Evolutionary conservation across 2,113 vertebrate genomes (phyloP).

Genomic region (Nannospalax galili): DNA sequence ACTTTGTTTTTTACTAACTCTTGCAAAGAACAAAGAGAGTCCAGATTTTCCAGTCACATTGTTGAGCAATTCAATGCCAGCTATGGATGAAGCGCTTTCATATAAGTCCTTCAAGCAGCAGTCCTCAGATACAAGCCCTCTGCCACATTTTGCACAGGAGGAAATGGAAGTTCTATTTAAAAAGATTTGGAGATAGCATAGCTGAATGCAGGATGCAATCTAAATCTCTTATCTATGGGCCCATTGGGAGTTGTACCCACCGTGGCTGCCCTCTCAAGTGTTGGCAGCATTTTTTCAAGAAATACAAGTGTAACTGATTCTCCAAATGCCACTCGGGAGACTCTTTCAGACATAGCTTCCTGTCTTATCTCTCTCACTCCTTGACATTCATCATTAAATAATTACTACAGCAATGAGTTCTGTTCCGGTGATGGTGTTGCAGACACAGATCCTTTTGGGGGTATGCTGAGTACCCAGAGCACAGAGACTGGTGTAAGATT

Average conservation of each 20-base stretch:
- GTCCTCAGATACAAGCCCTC: background rate
- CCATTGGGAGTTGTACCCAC: background rate
- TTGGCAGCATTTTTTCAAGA: background rate
- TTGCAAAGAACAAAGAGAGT: background rate
- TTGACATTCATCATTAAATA: conserved; percentile 16
- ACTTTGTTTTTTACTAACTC: background rate
- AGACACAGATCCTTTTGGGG: background rate
- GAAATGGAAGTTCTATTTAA: background rate
- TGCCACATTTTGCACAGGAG: background rate
- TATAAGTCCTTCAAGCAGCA: background rate
- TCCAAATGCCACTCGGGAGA: background rate
- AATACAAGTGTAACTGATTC: background rate
- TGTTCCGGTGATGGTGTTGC: background rate
- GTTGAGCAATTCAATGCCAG: background rate
- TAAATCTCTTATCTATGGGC: background rate
- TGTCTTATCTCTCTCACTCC: background rate
- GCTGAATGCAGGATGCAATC: background rate
- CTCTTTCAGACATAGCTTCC: background rate
- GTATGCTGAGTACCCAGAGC: background rate
- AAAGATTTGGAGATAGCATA: background rate
- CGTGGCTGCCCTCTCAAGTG: background rate
- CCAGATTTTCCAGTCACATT: background rate
- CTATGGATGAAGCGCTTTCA: background rate
- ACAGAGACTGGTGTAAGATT: background rate
- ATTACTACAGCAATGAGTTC: no score